Evolutionary conservation across 1,140 invertebrate genomes (phyloP).

Genomic region (Meloidogyne exigua): DNA sequence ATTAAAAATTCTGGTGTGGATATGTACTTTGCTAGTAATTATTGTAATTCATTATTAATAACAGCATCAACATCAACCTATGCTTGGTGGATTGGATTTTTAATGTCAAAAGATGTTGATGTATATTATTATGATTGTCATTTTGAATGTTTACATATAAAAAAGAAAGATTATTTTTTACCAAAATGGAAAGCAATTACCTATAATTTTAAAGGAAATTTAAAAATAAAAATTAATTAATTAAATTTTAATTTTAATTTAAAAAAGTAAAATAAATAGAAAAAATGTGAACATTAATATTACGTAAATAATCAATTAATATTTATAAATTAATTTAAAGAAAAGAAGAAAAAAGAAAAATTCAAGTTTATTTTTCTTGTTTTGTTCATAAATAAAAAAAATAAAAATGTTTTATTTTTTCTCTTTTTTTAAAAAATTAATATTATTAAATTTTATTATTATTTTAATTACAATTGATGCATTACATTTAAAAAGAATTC

Average conservation of each 20-base stretch:
- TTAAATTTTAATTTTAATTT: too few species aligned
- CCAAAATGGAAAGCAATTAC: not conserved
- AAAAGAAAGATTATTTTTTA: constrained; percentile 5
- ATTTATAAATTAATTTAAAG: too few species aligned
- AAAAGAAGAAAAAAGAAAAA: too few species aligned
- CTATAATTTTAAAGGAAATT: not conserved
- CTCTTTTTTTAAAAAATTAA: not conserved
- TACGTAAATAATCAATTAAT: too few species aligned
- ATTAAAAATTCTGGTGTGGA: constrained; percentile 30
- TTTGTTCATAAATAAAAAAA: not conserved
- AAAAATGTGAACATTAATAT: too few species aligned
- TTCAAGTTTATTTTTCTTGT: not conserved
- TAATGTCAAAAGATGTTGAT: not conserved
- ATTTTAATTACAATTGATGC: not conserved
- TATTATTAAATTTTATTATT: not conserved
- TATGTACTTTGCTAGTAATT: constrained; percentile 22
- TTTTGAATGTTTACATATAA: not conserved
- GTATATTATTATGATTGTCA: not conserved
- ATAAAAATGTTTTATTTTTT: not conserved
- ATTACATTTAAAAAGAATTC: not conserved
- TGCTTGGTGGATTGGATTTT: constrained; percentile 43
- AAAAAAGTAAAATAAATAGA: too few species aligned
- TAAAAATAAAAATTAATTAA: not conserved
- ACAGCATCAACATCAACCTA: constrained; percentile 27
- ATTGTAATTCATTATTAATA: constrained; percentile 36